A percentile compares a stretch with the other conserved stretches of the same genome.
These are phyloP conservation scores for Drosophila sp. DNA, from an alignment of 1,140 invertebrate genomes.

Conservation along the genomic window DNA sequence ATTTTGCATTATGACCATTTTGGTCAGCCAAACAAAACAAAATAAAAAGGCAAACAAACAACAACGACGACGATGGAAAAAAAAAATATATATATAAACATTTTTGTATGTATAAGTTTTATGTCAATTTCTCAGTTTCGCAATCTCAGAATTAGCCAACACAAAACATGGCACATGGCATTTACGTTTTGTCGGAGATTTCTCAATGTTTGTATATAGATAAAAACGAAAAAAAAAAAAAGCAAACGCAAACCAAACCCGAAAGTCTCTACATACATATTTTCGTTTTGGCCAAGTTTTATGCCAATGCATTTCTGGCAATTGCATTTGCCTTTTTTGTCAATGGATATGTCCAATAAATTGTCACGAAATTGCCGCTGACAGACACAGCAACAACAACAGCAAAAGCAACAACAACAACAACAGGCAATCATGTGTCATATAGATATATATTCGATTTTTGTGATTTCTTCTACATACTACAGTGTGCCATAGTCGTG, in stretches of 20 bases:
- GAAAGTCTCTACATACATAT: background rate
- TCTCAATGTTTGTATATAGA: constrained; percentile 18
- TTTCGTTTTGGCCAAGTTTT: constrained; percentile 35
- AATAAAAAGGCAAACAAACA: constrained; percentile 18
- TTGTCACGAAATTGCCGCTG: constrained; percentile 63
- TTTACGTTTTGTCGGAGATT: constrained; percentile 44
- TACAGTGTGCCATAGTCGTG: constrained; percentile 1
- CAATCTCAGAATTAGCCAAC: constrained; percentile 67
- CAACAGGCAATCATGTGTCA: constrained; percentile 38
- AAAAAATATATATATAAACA: constrained; percentile 10
- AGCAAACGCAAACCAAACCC: constrained; percentile 29
- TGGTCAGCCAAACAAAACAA: constrained; percentile 40
- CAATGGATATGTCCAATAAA: constrained; percentile 73
- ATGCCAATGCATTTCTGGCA: constrained; percentile 59
- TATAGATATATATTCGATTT: constrained; percentile 24
- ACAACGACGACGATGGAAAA: background rate
- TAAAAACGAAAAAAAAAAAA: constrained; percentile 4
- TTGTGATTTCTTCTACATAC: constrained; percentile 22
- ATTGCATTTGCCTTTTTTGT: constrained; percentile 72
- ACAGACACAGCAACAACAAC: constrained; percentile 24
- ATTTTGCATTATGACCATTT: constrained; percentile 68
- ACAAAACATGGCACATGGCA: constrained; percentile 58
- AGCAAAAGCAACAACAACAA: constrained; percentile 24
- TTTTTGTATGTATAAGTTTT: constrained; percentile 10
- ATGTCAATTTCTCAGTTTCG: constrained; percentile 55